These are phyloP conservation scores for Hydropsyche betteni DNA, from an alignment of 2,888 invertebrate species.

Conservation along the genomic window DNA sequence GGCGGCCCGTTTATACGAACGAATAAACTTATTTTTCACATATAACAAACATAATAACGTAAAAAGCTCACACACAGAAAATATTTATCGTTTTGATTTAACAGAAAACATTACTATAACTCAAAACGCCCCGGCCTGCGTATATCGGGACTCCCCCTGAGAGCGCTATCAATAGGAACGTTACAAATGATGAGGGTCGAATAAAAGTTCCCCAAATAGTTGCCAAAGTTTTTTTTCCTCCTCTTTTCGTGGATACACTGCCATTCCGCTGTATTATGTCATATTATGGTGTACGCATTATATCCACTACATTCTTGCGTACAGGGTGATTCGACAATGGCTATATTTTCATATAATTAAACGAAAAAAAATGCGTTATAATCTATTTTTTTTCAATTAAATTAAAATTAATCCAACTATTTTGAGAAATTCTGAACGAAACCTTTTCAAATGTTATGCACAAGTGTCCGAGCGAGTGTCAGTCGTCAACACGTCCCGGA, in stretches of 20 bases:
- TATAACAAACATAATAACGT: slow-evolving; percentile 33
- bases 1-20: slow-evolving; percentile 28
- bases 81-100: slow-evolving; percentile 33
- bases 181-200: slow-evolving; percentile 33
- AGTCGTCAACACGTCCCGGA: too few species aligned
- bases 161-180: slow-evolving; percentile 32
- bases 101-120: slow-evolving; percentile 33
- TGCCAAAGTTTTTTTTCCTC: slow-evolving; percentile 25
- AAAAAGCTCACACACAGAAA: slow-evolving; percentile 33
- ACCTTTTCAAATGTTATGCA: too few species aligned
- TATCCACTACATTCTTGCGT: too few species aligned
- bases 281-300: too few species aligned
- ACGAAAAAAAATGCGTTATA: too few species aligned
- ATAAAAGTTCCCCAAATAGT: slow-evolving; percentile 33
- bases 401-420: too few species aligned
- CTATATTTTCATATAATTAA: too few species aligned
- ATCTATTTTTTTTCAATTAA: too few species aligned
- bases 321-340: too few species aligned
- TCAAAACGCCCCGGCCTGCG: slow-evolving; percentile 24
- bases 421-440: too few species aligned
- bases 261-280: too few species aligned
- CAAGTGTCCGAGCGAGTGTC: too few species aligned
- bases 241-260: not conserved
- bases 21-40: slow-evolving; percentile 33
- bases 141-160: slow-evolving; percentile 28